A percentile compares a stretch with the other conserved stretches of the same genome.
These are phyloP conservation scores for Gymnobelideus leadbeateri DNA, from an alignment of 2,113 vertebrate species.

Conservation along the genomic window DNA sequence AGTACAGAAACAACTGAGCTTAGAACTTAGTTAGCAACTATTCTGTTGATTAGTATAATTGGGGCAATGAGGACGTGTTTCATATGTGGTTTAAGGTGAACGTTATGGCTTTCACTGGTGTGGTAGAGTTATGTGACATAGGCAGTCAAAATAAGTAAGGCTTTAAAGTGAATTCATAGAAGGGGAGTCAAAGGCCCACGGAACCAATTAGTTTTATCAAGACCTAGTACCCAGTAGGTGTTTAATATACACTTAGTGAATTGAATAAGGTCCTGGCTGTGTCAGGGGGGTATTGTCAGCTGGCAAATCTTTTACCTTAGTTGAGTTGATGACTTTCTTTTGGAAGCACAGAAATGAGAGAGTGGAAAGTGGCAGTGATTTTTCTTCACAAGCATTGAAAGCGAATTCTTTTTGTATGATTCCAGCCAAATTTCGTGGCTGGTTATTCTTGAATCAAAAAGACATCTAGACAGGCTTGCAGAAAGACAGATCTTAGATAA, in stretches of 20 bases:
- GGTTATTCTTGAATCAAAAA: background rate
- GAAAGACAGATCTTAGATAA: background rate
- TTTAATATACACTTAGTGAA: background rate
- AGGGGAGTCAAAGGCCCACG: background rate
- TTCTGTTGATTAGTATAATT: background rate
- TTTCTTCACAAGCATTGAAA: background rate
- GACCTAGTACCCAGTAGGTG: background rate
- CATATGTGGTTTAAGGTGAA: background rate
- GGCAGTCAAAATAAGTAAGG: background rate
- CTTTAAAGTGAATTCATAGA: background rate
- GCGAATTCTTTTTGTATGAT: conserved; percentile 10
- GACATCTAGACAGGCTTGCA: background rate
- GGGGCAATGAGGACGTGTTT: background rate
- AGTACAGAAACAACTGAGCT: background rate
- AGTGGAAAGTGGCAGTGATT: background rate
- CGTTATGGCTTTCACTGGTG: background rate
- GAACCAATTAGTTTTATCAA: background rate
- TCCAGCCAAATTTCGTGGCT: background rate
- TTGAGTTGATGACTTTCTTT: background rate
- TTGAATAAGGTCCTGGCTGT: background rate
- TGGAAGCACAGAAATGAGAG: background rate
- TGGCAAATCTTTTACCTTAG: background rate
- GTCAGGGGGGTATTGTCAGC: background rate
- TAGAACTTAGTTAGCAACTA: background rate
- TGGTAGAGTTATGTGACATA: background rate